Percentiles rank a stretch among this genome's conserved stretches.
Evolutionary conservation across 2,113 vertebrate species (phyloP).

Genomic region (Castor canadensis): DNA sequence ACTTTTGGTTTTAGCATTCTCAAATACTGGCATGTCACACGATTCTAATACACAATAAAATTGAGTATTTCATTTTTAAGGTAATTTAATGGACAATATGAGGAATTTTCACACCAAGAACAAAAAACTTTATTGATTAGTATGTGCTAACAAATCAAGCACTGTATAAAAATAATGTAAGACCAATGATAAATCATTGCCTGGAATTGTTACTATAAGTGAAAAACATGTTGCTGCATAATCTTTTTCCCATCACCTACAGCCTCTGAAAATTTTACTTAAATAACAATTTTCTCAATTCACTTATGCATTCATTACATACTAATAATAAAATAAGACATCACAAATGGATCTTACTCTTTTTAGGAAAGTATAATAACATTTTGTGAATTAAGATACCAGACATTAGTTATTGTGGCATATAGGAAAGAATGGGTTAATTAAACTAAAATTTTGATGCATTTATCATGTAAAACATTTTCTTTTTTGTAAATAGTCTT

Average conservation of each 20-base stretch:
- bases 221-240: background rate
- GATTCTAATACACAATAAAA: conserved; percentile 72
- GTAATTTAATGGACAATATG: background rate
- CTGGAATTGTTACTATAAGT: background rate
- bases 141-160: background rate
- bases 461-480: background rate
- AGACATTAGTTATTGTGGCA: background rate
- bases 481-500: background rate
- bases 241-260: background rate
- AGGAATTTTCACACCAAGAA: background rate
- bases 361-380: background rate
- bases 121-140: background rate
- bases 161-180: background rate
- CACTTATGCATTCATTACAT: background rate
- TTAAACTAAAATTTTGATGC: background rate
- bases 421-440: background rate
- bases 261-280: background rate
- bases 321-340: background rate
- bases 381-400: background rate
- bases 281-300: background rate
- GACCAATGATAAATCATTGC: background rate
- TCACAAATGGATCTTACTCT: accelerated
- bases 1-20: conserved; percentile 19
- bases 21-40: conserved; percentile 51
- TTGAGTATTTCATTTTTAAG: background rate